Evolutionary conservation across 2,797 vertebrate genomes (phyloP).

Genomic region (Rhynchonycteris naso): DNA sequence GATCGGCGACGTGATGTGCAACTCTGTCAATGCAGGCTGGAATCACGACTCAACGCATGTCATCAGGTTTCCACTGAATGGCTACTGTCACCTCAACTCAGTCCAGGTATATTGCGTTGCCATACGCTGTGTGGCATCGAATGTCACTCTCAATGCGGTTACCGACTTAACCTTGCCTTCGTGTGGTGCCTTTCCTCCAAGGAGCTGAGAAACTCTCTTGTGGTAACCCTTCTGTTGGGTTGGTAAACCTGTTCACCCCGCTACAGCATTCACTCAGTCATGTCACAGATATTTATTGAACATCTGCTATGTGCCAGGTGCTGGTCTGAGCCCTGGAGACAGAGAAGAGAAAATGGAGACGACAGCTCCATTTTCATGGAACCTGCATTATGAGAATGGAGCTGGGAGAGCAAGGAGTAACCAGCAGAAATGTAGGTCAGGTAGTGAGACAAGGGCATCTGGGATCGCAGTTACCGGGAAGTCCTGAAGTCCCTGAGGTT

Average conservation of each 20-base stretch:
- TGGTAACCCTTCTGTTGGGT: too few species aligned
- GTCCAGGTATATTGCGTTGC: constrained; percentile 92
- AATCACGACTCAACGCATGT: constrained; percentile 99
- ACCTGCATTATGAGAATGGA: background rate
- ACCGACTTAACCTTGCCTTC: background rate
- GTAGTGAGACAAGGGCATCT: background rate
- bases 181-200: background rate
- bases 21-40: constrained; percentile 98
- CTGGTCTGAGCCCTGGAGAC: background rate
- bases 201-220: background rate
- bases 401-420: background rate
- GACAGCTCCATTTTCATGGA: background rate
- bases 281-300: background rate
- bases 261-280: background rate
- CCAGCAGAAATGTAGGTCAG: background rate
- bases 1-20: constrained; percentile 98
- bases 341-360: background rate
- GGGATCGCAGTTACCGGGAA: background rate
- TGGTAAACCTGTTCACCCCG: background rate
- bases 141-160: background rate
- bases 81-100: constrained; percentile 99
- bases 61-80: constrained; percentile 98
- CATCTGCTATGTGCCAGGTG: background rate
- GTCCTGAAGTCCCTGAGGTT: background rate
- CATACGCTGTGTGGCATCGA: accelerated